Evolutionary conservation across 2,797 vertebrate genomes (phyloP), one percentile per base, ranked within the genome.

Genomic region (Anas acuta): DNA sequence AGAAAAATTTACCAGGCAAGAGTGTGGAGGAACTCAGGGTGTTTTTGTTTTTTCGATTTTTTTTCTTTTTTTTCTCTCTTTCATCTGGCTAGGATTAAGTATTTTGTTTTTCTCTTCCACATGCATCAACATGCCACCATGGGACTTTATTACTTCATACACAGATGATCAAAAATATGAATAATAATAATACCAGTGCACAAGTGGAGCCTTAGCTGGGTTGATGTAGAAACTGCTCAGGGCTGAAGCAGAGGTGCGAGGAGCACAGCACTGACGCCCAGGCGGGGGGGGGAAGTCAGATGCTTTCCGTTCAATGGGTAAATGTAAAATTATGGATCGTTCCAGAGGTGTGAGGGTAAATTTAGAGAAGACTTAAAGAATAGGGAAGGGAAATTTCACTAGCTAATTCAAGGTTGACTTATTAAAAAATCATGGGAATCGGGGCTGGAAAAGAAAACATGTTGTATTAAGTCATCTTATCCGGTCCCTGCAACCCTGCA

Each of bases 11-110:
- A 79, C 81, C 73, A 95, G 87, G 47, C 53, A 92, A 76, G 77
- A 93, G 53, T 89, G 76, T 83, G 45, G 56, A 94, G 57, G 74
- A 96, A 82, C 84, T 92, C 74, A 61, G 70, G 35, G 45, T 86
- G 20, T n/a, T 65, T 56, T 32, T 23, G 32, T 89, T 83, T 47
- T 35, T 51, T 51, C 7, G 49, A 51, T 51, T 76, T 51, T 64
- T 64, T 26, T 37, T 62, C 25, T 72, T 73, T 47, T 47, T 45
- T 35, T 45, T 10, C 28, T 92, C 79, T 67, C 54, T 94, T 97
- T 95, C 92, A 95, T 95, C 92, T 97, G 89, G 66, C 89, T 90
- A 82, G 78, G 80, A 89, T 93, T 94, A 96, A 93, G 64, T 87
- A 69, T 92, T 87, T 95, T 97, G 72, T 93, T 95, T 90, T 96